phyloP scores from a whole-genome alignment of 2,113 vertebrate species.

The Marmota monax region DNA sequence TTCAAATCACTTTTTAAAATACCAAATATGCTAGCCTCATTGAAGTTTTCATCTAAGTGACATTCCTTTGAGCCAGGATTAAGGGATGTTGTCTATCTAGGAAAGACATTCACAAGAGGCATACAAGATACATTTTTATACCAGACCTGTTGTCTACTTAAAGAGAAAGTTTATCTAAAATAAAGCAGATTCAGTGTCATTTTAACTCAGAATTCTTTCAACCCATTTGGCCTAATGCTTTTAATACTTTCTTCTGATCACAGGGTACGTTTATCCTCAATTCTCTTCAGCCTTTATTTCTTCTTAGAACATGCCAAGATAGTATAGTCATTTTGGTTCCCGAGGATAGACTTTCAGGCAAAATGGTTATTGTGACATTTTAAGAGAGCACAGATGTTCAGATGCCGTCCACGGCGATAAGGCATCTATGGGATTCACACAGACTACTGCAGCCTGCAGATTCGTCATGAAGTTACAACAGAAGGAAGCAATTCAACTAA shows the following conservation, averaged over 20 bases:
- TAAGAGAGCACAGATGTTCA: conserved; percentile 75
- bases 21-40: not conserved
- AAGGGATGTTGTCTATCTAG: not conserved
- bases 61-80: not conserved
- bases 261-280: not conserved
- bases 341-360: conserved; percentile 46
- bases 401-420: not conserved
- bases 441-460: conserved; percentile 50
- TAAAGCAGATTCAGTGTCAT: not conserved
- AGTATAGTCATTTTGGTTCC: conserved; percentile 40
- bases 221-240: not conserved
- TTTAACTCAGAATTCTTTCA: conserved; percentile 30
- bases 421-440: not conserved
- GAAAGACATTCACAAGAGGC: not conserved
- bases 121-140: not conserved
- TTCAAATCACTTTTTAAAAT: not conserved
- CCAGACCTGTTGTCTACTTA: not conserved
- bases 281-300: conserved; percentile 46
- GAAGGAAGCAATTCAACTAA: conserved; percentile 62
- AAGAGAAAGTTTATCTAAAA: conserved; percentile 30
- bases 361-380: conserved; percentile 74
- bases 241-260: conserved; percentile 57
- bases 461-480: conserved; percentile 46
- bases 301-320: conserved; percentile 55
- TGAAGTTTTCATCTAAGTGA: not conserved